phyloP scores from a whole-genome alignment of 2,113 vertebrate genomes.

The Danionella cerebrum region DNA sequence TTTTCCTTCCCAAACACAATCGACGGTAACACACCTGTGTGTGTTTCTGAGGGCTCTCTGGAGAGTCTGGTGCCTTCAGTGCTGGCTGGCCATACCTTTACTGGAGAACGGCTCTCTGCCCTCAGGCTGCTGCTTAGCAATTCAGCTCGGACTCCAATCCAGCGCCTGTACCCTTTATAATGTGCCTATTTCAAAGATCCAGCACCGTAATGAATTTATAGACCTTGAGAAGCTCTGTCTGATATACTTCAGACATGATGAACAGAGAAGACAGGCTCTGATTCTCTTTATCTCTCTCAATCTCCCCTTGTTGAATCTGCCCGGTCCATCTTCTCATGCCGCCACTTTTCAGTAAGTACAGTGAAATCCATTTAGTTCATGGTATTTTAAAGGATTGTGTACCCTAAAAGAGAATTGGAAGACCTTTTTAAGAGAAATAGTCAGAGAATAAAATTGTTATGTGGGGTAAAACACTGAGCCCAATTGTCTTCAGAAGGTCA shows the following conservation, averaged over 20 bases:
- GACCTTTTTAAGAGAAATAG: neutral
- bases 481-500: too few species aligned
- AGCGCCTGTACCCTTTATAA: constrained; percentile 42
- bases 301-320: neutral
- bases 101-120: constrained; percentile 59
- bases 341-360: neutral
- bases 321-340: neutral
- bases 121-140: constrained; percentile 71
- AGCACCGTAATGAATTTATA: constrained; percentile 68
- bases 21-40: constrained; percentile 28
- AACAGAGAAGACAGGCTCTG: constrained; percentile 50
- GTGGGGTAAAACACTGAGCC: too few species aligned
- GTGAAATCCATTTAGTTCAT: neutral
- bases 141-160: constrained; percentile 67
- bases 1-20: too few species aligned
- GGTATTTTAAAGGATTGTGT: too few species aligned
- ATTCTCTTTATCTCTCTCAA: constrained; percentile 34
- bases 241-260: constrained; percentile 66
- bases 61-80: constrained; percentile 66
- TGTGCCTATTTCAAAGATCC: constrained; percentile 58
- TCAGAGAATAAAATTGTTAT: too few species aligned
- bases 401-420: neutral
- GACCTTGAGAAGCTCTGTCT: constrained; percentile 66
- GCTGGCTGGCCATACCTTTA: constrained; percentile 60
- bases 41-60: constrained; percentile 51